Evolutionary conservation across 2,797 vertebrate genomes (phyloP).

Genomic region (Tympanoctomys barrerae): DNA sequence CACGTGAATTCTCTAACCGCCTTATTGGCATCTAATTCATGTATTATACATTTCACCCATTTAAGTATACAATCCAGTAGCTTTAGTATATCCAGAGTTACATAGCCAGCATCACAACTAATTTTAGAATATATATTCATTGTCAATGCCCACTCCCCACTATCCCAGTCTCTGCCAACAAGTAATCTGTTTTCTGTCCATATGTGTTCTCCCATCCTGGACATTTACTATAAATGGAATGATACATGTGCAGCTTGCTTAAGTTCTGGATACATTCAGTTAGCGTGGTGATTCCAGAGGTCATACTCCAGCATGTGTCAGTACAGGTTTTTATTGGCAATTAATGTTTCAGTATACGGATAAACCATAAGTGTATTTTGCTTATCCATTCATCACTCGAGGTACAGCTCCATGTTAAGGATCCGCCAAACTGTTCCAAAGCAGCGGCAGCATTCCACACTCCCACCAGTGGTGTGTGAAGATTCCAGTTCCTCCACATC

Average conservation of each 20-base stretch:
- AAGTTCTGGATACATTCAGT: constrained; percentile 32
- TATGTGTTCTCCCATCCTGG: background rate
- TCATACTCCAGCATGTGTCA: background rate
- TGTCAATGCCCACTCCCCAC: background rate
- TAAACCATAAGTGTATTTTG: background rate
- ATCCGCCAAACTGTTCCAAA: constrained; percentile 57
- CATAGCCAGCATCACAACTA: background rate
- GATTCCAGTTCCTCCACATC: background rate
- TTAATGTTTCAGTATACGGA: background rate
- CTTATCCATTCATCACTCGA: constrained; percentile 6
- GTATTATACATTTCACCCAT: background rate
- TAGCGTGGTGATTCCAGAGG: constrained; percentile 16
- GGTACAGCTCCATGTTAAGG: constrained; percentile 8
- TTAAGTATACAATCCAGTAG: background rate
- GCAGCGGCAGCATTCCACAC: background rate
- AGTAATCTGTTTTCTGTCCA: constrained; percentile 24
- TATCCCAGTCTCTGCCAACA: background rate
- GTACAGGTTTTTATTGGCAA: constrained; percentile 10
- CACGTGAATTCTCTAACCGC: background rate
- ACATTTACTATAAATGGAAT: background rate
- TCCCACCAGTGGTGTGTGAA: background rate
- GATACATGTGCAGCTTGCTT: background rate
- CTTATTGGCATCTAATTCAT: constrained; percentile 4
- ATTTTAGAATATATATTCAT: constrained; percentile 3
- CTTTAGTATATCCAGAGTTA: constrained; percentile 2